Evolutionary conservation across 2,888 invertebrate species (phyloP), one percentile per base, ranked within the genome.

Genomic region (Drosophila bunnanda): DNA sequence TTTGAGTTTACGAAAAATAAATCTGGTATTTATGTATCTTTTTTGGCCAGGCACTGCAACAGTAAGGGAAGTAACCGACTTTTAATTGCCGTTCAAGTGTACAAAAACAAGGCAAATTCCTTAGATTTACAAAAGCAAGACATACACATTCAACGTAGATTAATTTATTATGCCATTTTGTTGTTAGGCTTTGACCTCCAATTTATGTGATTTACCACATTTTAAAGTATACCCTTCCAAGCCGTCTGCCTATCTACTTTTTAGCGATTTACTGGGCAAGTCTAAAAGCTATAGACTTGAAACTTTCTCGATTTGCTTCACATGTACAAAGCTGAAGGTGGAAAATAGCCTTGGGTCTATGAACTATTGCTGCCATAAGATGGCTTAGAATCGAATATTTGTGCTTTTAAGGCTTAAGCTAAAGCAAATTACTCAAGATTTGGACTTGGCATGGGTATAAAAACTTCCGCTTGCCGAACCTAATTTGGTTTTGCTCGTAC

Each of bases 401-500:
- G 5, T 50, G 32, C 2, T 13, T 32, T 32, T 52, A 52, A 34
- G 50, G 32, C 50, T 22, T 32, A 32, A 15, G 50, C 50, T 22
- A 22, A 15, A 34, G 50, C 50, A 22, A 52, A 22, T 22, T 9
- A 52, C 34, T 34, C 15, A 9, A 52, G 32, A 34, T 10, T 34
- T 34, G 50, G 50, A 52, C 50, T 15, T 15, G 50, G 34, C 32
- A 15, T 22, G 50, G 50, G 34, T 34, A 34, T 34, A 22, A 22
- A 52, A 34, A 9, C 32, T 3, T 22, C 4, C 15, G 10, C 50
- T 52, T 15, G 22, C 50, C 32, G 10, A 34, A 34, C 20, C 15
- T 52, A 52, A 52, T 6, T 52, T 34, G 20, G 9, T 10, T 15
- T 22, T 52, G 15, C 50, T 52, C 15, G 15, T 34, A 28, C 50